phyloP scores from a whole-genome alignment of 2,113 vertebrate genomes.

The Amphiprion ocellaris region DNA sequence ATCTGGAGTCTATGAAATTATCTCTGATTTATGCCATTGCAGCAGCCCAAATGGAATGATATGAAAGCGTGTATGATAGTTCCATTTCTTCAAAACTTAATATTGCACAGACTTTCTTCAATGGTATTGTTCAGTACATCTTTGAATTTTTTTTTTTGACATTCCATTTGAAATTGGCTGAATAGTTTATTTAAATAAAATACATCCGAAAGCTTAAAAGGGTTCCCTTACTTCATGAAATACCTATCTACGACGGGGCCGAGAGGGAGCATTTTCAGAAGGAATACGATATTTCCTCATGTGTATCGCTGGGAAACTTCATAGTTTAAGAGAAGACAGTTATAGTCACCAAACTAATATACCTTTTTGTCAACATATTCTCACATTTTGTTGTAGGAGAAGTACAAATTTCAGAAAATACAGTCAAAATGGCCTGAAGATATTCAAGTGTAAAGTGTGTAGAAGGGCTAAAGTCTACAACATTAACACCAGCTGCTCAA shows the following conservation, averaged over 20 bases:
- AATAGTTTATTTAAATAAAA: neutral
- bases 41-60: neutral
- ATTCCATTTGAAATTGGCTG: neutral
- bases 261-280: too few species aligned
- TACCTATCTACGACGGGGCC: neutral
- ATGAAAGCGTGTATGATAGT: neutral
- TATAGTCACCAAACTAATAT: neutral
- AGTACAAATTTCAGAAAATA: too few species aligned
- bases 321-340: neutral
- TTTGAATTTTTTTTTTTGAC: too few species aligned
- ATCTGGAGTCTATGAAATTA: conserved; percentile 12
- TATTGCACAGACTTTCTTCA: too few species aligned
- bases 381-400: too few species aligned
- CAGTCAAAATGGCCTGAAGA: too few species aligned
- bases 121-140: too few species aligned
- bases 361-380: neutral
- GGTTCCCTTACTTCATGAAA: neutral
- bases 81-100: neutral
- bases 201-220: neutral
- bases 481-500: too few species aligned
- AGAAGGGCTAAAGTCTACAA: too few species aligned
- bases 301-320: neutral
- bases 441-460: too few species aligned
- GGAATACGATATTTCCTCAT: too few species aligned
- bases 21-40: conserved; percentile 6